Evolutionary conservation across 2,888 invertebrate genomes (phyloP).

Genomic region (Meganola albula): DNA sequence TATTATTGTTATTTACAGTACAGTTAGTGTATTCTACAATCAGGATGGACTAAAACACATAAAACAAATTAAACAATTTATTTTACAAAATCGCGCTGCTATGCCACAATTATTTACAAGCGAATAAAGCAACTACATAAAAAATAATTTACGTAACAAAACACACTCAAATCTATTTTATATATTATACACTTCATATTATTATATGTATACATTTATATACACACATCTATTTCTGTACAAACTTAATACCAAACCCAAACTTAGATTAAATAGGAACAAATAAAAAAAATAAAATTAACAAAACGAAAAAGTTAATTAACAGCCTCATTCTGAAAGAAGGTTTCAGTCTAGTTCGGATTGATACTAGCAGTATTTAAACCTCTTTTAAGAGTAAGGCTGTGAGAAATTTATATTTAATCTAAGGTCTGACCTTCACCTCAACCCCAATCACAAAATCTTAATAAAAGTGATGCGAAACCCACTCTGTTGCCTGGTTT

Average conservation of each 20-base stretch:
- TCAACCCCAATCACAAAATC: constrained; percentile 68
- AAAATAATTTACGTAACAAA: constrained; percentile 50
- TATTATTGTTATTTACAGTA: too few species aligned
- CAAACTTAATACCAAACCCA: constrained; percentile 41
- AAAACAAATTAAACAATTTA: constrained; percentile 37
- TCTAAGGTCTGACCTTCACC: constrained; percentile 62
- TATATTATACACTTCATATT: constrained; percentile 24
- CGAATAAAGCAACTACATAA: constrained; percentile 49
- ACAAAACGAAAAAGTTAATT: constrained; percentile 18
- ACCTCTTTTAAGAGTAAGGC: background rate
- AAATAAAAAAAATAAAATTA: constrained; percentile 27
- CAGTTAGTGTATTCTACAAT: too few species aligned
- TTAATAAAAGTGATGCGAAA: constrained; percentile 68
- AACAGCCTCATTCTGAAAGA: too few species aligned
- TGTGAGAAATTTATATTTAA: constrained; percentile 46
- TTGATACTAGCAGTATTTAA: too few species aligned
- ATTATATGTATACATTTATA: constrained; percentile 32
- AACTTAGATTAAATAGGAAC: constrained; percentile 65
- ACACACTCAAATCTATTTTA: constrained; percentile 28
- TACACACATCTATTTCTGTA: constrained; percentile 38
- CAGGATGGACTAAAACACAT: constrained; percentile 27
- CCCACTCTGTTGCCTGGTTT: constrained; percentile 69
- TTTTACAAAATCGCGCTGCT: constrained; percentile 40
- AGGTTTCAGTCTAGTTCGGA: too few species aligned
- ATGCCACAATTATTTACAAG: constrained; percentile 53